These are phyloP conservation scores for Stenopsyche tienmushanensis DNA, from an alignment of 1,140 invertebrate species.

Conservation along the genomic window DNA sequence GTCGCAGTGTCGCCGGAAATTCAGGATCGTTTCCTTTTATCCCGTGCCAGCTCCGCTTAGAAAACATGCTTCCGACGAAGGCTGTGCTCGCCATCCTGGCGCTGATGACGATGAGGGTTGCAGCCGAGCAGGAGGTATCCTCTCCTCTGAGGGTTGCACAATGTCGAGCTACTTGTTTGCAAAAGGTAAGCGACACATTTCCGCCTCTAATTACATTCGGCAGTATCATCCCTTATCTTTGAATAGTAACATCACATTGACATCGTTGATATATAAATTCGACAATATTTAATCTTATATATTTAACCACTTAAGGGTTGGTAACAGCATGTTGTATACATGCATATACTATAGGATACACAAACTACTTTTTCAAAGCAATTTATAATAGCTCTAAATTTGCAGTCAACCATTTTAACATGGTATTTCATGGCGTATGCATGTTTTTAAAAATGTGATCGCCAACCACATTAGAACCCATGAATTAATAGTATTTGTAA, in stretches of 20 bases:
- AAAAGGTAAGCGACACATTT: slow-evolving; percentile 61
- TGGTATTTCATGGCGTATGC: no score
- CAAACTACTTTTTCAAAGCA: background rate
- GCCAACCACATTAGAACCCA: no score
- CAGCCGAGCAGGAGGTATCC: slow-evolving; percentile 57
- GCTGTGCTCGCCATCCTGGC: slow-evolving; percentile 19
- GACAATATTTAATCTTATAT: background rate
- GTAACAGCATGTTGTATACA: background rate
- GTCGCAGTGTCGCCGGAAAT: no score
- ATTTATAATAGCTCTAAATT: no score
- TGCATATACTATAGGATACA: no score
- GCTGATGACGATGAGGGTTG: background rate
- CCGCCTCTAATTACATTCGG: background rate
- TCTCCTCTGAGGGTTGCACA: slow-evolving; percentile 67
- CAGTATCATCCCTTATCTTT: background rate
- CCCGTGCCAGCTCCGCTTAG: background rate
- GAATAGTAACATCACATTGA: no score
- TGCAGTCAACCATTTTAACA: no score
- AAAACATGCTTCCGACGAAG: slow-evolving; percentile 1
- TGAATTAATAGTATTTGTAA: no score
- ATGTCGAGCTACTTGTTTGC: slow-evolving; percentile 65
- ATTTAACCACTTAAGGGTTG: background rate
- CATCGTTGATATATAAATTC: background rate
- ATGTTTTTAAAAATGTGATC: no score
- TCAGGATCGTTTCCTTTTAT: background rate